These are phyloP conservation scores for Ecliptopera silaceata DNA, from an alignment of 2,888 invertebrate genomes.

Conservation along the genomic window DNA sequence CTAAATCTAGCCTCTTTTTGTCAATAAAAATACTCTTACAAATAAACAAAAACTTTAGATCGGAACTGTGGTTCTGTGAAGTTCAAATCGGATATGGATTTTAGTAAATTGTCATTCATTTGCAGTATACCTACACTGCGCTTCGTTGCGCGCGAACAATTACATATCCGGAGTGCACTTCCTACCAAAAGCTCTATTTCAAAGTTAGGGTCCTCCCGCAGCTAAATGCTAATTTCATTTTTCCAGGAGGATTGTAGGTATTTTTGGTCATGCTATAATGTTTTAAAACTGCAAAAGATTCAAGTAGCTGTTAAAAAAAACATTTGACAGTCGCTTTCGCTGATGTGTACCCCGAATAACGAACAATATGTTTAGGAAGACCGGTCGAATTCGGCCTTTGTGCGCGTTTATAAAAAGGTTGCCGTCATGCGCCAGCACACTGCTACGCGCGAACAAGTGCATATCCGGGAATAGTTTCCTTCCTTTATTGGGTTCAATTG, in stretches of 20 bases:
- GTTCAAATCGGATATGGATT: slow-evolving; percentile 3
- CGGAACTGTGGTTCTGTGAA: neutral
- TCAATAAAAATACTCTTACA: neutral
- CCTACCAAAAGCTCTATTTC: slow-evolving; percentile 39
- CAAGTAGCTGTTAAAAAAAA: too few relatives aligned
- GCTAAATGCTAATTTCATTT: too few relatives aligned
- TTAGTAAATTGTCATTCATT: slow-evolving; percentile 1
- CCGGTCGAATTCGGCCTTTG: slow-evolving; percentile 2
- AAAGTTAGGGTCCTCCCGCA: neutral
- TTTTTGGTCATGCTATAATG: too few relatives aligned
- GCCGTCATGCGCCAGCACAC: slow-evolving; percentile 11
- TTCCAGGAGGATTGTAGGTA: too few relatives aligned
- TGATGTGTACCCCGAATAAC: too few relatives aligned
- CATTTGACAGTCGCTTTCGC: too few relatives aligned
- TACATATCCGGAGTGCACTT: slow-evolving; percentile 68
- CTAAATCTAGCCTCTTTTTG: slow-evolving; percentile 3
- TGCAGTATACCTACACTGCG: slow-evolving; percentile 7
- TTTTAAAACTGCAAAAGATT: too few relatives aligned
- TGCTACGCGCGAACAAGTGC: slow-evolving; percentile 52
- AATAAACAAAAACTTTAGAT: slow-evolving; percentile 1
- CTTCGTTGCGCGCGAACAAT: slow-evolving; percentile 44
- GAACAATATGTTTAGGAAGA: neutral
- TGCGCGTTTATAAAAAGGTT: neutral
- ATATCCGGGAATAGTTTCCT: slow-evolving; percentile 58
- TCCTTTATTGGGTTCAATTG: slow-evolving; percentile 64